Evolutionary conservation across 2,888 invertebrate species (phyloP).

Genomic region (Troglohyphantes excavatus): DNA sequence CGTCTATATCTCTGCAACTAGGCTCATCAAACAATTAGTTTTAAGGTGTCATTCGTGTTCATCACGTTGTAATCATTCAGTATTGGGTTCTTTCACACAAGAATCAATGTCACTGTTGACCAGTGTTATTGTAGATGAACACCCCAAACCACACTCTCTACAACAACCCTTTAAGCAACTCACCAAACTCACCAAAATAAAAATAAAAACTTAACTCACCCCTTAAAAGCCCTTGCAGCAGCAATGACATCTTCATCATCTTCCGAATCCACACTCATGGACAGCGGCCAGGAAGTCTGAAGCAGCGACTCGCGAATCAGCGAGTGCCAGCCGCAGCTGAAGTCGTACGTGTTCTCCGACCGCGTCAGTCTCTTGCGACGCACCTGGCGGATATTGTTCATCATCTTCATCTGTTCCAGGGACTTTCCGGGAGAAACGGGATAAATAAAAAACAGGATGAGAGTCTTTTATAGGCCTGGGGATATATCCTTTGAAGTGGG

Average conservation of each 20-base stretch:
- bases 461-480: too few species aligned
- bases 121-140: too few species aligned
- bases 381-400: slow-evolving; percentile 78
- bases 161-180: too few species aligned
- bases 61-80: too few species aligned
- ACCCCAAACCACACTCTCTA: too few species aligned
- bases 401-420: slow-evolving; percentile 63
- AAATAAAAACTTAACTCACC: slow-evolving; percentile 27
- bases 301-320: slow-evolving; percentile 80
- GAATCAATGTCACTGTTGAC: too few species aligned
- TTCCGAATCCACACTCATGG: slow-evolving; percentile 80
- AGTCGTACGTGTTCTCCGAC: slow-evolving; percentile 78
- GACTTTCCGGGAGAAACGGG: neutral
- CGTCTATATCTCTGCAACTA: too few species aligned
- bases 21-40: too few species aligned
- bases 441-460: neutral
- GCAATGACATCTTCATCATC: slow-evolving; percentile 71
- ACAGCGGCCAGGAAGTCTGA: slow-evolving; percentile 81
- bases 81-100: too few species aligned
- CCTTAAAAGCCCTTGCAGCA: slow-evolving; percentile 28
- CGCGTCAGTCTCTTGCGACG: slow-evolving; percentile 71
- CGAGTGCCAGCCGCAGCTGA: slow-evolving; percentile 80
- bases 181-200: neutral
- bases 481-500: too few species aligned
- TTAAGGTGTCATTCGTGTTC: too few species aligned